Percentiles rank a stretch among this genome's conserved stretches.
Evolutionary conservation across 2,888 invertebrate species (phyloP).

Genomic region (Hirtodrosophila histrioides): DNA sequence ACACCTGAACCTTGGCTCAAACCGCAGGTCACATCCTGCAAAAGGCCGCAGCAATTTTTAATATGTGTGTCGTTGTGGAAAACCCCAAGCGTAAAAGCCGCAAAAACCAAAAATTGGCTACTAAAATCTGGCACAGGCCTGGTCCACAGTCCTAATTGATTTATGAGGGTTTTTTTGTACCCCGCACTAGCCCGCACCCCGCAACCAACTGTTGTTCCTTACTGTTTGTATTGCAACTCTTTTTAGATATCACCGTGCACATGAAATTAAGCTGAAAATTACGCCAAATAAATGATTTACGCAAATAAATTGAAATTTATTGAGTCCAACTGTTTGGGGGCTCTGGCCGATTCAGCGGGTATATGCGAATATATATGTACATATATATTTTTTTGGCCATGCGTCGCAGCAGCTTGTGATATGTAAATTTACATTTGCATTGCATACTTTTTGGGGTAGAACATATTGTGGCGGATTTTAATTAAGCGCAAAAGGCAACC

Average conservation of each 20-base stretch:
- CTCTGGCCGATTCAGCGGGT: constrained; percentile 5
- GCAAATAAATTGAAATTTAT: constrained; percentile 84
- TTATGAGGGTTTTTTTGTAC: constrained; percentile 75
- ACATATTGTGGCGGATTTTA: constrained; percentile 78
- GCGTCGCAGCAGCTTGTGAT: constrained; percentile 68
- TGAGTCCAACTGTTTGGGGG: constrained; percentile 60
- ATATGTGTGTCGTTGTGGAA: constrained; percentile 38
- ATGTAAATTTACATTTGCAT: constrained; percentile 69
- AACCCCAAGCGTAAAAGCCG: constrained; percentile 63
- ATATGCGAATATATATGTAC: constrained; percentile 3
- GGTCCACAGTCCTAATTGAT: constrained; percentile 80
- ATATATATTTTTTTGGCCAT: constrained; percentile 21
- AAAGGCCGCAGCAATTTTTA: constrained; percentile 17
- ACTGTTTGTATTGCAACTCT: constrained; percentile 29
- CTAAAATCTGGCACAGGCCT: constrained; percentile 65
- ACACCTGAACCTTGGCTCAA: constrained; percentile 52
- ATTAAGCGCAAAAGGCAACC: constrained; percentile 74
- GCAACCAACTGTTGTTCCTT: constrained; percentile 29
- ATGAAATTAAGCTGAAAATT: constrained; percentile 82
- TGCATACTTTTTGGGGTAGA: constrained; percentile 62
- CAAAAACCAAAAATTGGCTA: constrained; percentile 75
- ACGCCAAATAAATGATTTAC: constrained; percentile 84
- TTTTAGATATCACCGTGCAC: constrained; percentile 41
- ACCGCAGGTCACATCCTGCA: constrained; percentile 10
- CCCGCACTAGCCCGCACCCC: constrained; percentile 3